Evolutionary conservation across 2,888 invertebrate species (phyloP).

Genomic region (Coleophora deauratella): DNA sequence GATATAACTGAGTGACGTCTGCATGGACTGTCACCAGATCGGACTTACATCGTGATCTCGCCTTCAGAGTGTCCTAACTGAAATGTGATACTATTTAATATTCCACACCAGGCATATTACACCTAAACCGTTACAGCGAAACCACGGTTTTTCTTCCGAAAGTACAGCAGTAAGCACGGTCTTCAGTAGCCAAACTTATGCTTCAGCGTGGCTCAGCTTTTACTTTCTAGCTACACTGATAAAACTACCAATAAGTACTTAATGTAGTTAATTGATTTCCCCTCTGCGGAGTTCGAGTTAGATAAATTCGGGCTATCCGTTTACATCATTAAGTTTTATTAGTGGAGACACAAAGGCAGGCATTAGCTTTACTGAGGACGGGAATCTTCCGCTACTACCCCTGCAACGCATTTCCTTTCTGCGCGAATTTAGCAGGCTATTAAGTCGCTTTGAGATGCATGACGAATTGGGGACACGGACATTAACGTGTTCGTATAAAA

Average conservation of each 20-base stretch:
- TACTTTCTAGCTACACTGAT: no score
- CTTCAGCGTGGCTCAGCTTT: no score
- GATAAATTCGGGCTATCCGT: slow-evolving; percentile 71
- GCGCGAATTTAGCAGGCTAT: slow-evolving; percentile 69
- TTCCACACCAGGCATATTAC: no score
- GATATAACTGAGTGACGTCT: slow-evolving; percentile 13
- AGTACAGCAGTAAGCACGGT: no score
- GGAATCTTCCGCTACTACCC: slow-evolving; percentile 57
- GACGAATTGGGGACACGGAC: slow-evolving; percentile 59
- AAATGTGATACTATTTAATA: no score
- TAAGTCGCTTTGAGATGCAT: slow-evolving; percentile 63
- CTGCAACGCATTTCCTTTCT: slow-evolving; percentile 65
- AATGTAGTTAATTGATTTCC: slow-evolving; percentile 56
- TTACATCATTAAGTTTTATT: slow-evolving; percentile 74
- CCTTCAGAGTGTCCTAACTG: no score
- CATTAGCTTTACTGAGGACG: slow-evolving; percentile 47
- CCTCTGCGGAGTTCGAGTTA: slow-evolving; percentile 53
- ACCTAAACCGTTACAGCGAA: no score
- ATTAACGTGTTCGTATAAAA: slow-evolving; percentile 42
- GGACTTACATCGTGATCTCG: no score
- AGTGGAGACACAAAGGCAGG: slow-evolving; percentile 59
- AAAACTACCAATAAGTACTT: background rate
- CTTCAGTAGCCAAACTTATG: no score
- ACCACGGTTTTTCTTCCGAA: no score
- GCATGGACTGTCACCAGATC: no score